phyloP scores from a whole-genome alignment of 2,797 vertebrate genomes.

The Propithecus deckenii region DNA sequence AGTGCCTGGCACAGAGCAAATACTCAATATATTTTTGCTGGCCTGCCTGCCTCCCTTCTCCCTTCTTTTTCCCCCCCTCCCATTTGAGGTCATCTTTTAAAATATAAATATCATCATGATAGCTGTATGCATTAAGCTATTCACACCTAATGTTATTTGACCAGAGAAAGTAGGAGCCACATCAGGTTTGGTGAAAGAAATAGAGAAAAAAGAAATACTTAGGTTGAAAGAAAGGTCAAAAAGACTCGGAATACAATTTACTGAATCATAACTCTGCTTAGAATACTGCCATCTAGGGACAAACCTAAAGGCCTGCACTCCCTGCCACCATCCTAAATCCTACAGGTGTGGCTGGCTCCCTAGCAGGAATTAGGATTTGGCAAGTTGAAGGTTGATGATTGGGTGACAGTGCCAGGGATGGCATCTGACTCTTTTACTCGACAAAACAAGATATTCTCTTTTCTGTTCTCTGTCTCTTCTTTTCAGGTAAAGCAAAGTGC shows the following conservation, averaged over 20 bases:
- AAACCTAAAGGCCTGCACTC: neutral
- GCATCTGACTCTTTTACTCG: neutral
- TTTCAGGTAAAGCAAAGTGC: neutral
- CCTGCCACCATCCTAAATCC: neutral
- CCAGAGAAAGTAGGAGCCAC: neutral
- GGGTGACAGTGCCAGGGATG: neutral
- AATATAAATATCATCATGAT: neutral
- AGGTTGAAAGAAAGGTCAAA: neutral
- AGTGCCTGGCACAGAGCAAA: neutral
- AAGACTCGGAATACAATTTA: neutral
- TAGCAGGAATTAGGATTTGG: neutral
- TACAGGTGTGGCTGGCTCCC: fast-evolving
- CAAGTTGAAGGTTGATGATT: neutral
- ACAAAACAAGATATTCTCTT: neutral
- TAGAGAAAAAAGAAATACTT: neutral
- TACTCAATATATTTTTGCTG: neutral
- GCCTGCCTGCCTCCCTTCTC: neutral
- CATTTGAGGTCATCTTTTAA: neutral
- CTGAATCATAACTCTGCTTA: neutral
- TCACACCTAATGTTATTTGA: neutral
- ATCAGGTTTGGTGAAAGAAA: neutral
- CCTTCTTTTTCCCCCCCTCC: neutral
- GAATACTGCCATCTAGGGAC: neutral
- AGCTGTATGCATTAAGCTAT: neutral
- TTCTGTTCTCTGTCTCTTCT: neutral